phyloP scores from a whole-genome alignment of 2,888 invertebrate species.

The Pristionchus japonicus region DNA sequence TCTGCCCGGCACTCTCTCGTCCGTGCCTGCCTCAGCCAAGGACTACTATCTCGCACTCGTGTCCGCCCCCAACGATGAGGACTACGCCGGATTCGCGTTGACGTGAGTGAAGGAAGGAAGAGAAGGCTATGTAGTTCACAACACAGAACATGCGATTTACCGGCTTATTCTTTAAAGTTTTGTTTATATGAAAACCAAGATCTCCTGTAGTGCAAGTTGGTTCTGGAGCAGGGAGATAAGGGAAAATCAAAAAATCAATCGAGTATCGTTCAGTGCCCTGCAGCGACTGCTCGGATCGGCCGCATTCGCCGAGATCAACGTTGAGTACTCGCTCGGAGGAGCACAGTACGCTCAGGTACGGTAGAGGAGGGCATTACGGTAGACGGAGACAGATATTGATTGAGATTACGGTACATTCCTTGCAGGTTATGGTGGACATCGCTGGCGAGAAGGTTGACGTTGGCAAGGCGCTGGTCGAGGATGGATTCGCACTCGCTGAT shows the following conservation, averaged over 20 bases:
- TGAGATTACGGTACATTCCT: background rate
- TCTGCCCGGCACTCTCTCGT: constrained; percentile 85
- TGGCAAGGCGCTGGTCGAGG: constrained; percentile 86
- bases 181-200: too few species aligned
- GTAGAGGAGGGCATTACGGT: background rate
- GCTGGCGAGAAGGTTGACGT: constrained; percentile 81
- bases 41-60: constrained; percentile 90
- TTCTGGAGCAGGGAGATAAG: too few species aligned
- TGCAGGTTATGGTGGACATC: constrained; percentile 55
- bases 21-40: constrained; percentile 83
- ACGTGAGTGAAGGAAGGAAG: background rate
- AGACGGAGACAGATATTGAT: background rate
- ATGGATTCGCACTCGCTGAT: constrained; percentile 89
- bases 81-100: constrained; percentile 51
- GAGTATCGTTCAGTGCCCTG: constrained; percentile 13
- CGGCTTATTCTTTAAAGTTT: too few species aligned
- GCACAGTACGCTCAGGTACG: constrained; percentile 61
- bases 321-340: constrained; percentile 67
- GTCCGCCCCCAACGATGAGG: constrained; percentile 84
- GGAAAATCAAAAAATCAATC: background rate
- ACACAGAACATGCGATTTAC: background rate
- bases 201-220: too few species aligned
- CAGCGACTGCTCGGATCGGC: constrained; percentile 52
- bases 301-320: constrained; percentile 63
- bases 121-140: too few species aligned